Evolutionary conservation across 2,888 invertebrate species (phyloP).

Genomic region (Prosapia bicincta): DNA sequence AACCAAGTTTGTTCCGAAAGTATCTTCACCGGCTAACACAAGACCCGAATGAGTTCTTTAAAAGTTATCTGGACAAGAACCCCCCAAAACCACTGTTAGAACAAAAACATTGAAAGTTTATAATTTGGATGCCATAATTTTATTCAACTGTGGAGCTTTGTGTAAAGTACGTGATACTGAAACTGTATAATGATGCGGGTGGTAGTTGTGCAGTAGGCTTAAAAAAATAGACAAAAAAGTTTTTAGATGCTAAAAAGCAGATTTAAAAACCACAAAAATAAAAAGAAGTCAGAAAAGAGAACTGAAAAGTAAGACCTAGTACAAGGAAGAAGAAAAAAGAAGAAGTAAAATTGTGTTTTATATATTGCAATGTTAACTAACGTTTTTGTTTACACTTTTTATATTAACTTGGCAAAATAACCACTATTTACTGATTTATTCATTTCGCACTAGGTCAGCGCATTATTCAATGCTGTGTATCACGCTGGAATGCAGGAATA

Average conservation of each 20-base stretch:
- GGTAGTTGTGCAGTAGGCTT: constrained; percentile 1
- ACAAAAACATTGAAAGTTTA: not conserved
- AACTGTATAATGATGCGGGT: not conserved
- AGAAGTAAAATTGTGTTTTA: not conserved
- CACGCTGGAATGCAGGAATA: no score
- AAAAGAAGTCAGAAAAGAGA: not conserved
- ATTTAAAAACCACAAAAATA: not conserved
- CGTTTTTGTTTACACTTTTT: no score
- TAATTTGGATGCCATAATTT: not conserved
- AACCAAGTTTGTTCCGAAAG: not conserved
- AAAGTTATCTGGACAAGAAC: not conserved
- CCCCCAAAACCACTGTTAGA: not conserved
- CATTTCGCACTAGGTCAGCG: no score
- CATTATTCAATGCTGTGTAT: no score
- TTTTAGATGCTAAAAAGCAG: not conserved
- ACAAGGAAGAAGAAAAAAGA: not conserved
- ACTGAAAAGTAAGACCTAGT: no score
- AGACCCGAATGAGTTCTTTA: not conserved
- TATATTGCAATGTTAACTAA: no score
- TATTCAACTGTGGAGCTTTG: not conserved
- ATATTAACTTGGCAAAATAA: no score
- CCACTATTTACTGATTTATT: no score
- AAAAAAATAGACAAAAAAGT: not conserved
- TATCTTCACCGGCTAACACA: constrained; percentile 2
- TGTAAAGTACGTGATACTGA: not conserved